A percentile compares a stretch with the other conserved stretches of the same genome.
phyloP scores from a whole-genome alignment of 1,140 invertebrate genomes.

The Drosophila burlai region DNA sequence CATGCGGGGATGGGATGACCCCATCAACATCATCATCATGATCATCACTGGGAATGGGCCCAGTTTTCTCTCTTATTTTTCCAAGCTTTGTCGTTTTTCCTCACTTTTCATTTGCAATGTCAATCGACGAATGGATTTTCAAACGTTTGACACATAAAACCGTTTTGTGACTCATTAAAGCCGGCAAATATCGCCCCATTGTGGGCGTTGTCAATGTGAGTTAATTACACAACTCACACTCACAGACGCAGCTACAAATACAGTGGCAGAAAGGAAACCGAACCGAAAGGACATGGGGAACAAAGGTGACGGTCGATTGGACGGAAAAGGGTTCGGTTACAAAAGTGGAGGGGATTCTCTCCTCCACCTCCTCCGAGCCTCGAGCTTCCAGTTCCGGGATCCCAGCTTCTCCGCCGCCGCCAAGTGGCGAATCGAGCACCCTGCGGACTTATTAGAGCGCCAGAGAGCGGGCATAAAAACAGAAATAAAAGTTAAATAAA shows the following conservation, averaged over 20 bases:
- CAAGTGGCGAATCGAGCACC: constrained; percentile 54
- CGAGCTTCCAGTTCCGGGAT: constrained; percentile 3
- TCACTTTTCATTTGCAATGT: constrained; percentile 31
- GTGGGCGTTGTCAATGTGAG: constrained; percentile 54
- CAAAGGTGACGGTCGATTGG: constrained; percentile 48
- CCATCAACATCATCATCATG: constrained; percentile 20
- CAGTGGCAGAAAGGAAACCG: constrained; percentile 17
- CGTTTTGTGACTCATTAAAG: constrained; percentile 77
- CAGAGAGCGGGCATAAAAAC: constrained; percentile 53
- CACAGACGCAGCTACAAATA: constrained; percentile 3
- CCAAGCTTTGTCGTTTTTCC: constrained; percentile 13
- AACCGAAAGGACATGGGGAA: constrained; percentile 16
- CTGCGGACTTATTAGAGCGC: constrained; percentile 66
- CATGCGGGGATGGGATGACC: not conserved
- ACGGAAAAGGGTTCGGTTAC: constrained; percentile 48
- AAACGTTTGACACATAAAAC: constrained; percentile 82
- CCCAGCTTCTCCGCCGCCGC: not conserved
- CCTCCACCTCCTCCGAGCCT: not conserved
- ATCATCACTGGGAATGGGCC: constrained; percentile 3
- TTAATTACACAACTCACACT: constrained; percentile 59
- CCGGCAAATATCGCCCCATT: constrained; percentile 42
- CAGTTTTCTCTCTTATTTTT: constrained; percentile 2
- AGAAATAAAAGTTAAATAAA: constrained; percentile 79
- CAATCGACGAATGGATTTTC: constrained; percentile 60
- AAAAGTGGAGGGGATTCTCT: constrained; percentile 10